These are phyloP conservation scores for Tricholauxania praeusta DNA, from an alignment of 2,888 invertebrate genomes.

Conservation along the genomic window DNA sequence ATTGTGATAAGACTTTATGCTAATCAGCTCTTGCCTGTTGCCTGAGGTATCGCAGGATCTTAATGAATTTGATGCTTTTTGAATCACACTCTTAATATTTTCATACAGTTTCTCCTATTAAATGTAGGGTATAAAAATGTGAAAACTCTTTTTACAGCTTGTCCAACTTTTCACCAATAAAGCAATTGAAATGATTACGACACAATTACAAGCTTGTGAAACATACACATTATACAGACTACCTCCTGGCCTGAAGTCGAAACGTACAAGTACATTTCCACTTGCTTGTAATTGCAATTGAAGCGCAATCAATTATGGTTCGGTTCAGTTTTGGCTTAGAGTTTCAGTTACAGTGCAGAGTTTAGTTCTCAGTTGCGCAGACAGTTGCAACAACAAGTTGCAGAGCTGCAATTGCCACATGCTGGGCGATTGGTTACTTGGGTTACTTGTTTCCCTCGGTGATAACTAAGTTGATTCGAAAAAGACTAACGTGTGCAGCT, in stretches of 20 bases:
- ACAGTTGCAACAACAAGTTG: slow-evolving; percentile 8
- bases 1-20: too few relatives aligned
- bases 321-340: slow-evolving; percentile 5
- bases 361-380: slow-evolving; percentile 1
- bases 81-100: too few relatives aligned
- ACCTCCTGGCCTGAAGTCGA: slow-evolving; percentile 6
- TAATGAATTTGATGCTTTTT: too few relatives aligned
- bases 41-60: too few relatives aligned
- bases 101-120: too few relatives aligned
- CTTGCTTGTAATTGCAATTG: slow-evolving; percentile 58
- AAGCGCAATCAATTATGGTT: slow-evolving; percentile 61
- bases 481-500: slow-evolving; percentile 28
- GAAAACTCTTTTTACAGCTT: too few relatives aligned
- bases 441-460: not conserved
- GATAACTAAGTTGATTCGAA: slow-evolving; percentile 27
- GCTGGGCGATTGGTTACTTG: slow-evolving; percentile 15
- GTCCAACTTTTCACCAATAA: not conserved
- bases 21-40: too few relatives aligned
- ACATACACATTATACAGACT: slow-evolving; percentile 34
- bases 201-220: slow-evolving; percentile 53
- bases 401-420: slow-evolving; percentile 19
- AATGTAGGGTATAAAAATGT: too few relatives aligned
- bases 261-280: slow-evolving; percentile 21
- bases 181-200: slow-evolving; percentile 48
- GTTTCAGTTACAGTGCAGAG: slow-evolving; percentile 10